phyloP scores from a whole-genome alignment of 1,140 invertebrate species.

The Elysia chlorotica region DNA sequence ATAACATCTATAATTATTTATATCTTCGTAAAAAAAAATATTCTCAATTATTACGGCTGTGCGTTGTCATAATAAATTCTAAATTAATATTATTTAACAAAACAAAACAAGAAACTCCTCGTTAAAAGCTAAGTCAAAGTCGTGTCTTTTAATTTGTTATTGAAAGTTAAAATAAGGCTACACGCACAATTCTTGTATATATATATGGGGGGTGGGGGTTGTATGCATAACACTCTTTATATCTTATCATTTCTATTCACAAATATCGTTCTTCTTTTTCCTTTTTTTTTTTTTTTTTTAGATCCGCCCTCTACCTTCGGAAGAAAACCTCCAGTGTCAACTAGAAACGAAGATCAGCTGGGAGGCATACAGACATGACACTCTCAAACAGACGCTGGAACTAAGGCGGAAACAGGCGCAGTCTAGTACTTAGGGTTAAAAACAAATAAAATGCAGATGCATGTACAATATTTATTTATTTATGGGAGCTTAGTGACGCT shows the following conservation, averaged over 20 bases:
- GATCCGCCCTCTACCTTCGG: slow-evolving; percentile 53
- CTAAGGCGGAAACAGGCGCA: slow-evolving; percentile 16
- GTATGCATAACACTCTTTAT: not conserved
- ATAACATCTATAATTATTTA: not conserved
- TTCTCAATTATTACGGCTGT: too few relatives aligned
- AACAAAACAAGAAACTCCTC: too few relatives aligned
- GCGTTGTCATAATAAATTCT: too few relatives aligned
- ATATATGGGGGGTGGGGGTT: too few relatives aligned
- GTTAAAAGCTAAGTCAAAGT: too few relatives aligned
- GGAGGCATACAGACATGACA: slow-evolving; percentile 52
- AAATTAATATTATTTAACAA: too few relatives aligned
- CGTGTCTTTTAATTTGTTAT: too few relatives aligned
- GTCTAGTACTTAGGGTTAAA: too few relatives aligned
- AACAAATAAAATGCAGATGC: too few relatives aligned
- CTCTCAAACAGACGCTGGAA: slow-evolving; percentile 39
- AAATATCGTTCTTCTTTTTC: not conserved
- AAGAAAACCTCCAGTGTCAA: slow-evolving; percentile 52
- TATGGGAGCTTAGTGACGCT: not conserved
- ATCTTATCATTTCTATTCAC: not conserved
- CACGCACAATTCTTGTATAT: too few relatives aligned
- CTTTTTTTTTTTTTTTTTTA: slow-evolving; percentile 25
- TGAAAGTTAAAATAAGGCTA: too few relatives aligned
- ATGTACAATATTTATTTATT: too few relatives aligned
- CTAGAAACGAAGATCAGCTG: slow-evolving; percentile 54
- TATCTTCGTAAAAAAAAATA: not conserved